Percentiles rank a stretch among this genome's conserved stretches.
phyloP scores from a whole-genome alignment of 2,113 vertebrate genomes.

The Pluvialis apricaria region DNA sequence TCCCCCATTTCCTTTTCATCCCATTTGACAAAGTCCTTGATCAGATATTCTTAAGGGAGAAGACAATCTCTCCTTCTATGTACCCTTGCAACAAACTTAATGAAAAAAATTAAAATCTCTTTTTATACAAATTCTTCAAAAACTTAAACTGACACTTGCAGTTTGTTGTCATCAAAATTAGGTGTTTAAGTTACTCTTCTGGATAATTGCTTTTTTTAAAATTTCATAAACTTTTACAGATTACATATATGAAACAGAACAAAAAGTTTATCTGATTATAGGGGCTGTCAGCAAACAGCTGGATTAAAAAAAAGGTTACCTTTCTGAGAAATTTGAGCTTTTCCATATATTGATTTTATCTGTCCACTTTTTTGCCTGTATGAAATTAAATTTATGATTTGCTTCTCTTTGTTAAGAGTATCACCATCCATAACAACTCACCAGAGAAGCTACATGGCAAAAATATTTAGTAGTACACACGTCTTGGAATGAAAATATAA shows the following conservation, averaged over 20 bases:
- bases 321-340: neutral
- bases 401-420: neutral
- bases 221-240: neutral
- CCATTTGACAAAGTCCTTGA: neutral
- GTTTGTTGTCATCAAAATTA: neutral
- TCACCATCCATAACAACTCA: neutral
- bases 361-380: neutral
- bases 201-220: neutral
- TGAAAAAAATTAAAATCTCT: neutral
- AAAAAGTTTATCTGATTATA: neutral
- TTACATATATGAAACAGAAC: neutral
- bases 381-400: neutral
- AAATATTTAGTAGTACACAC: neutral
- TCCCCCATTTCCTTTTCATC: neutral
- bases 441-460: neutral
- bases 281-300: neutral
- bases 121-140: neutral
- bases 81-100: neutral
- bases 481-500: neutral
- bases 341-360: neutral
- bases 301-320: neutral
- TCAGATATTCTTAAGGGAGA: neutral
- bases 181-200: neutral
- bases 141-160: neutral
- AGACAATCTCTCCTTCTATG: neutral